A percentile compares a stretch with the other conserved stretches of the same genome.
phyloP scores from a whole-genome alignment of 2,888 invertebrate genomes.

The Xestia c-nigrum region DNA sequence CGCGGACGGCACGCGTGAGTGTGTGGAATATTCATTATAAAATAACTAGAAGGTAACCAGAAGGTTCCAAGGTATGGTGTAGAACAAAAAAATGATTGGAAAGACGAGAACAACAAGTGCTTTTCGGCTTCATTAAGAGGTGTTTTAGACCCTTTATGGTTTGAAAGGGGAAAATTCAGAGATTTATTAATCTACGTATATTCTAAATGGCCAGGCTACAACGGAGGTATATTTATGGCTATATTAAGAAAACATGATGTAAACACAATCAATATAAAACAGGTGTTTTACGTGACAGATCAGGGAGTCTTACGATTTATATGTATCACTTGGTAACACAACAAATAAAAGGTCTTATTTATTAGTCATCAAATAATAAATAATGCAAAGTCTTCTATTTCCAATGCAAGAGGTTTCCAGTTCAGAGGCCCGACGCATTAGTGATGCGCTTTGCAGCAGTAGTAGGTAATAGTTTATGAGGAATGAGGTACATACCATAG shows the following conservation, averaged over 20 bases:
- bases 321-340: neutral
- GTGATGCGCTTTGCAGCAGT: neutral
- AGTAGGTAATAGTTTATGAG: slow-evolving; percentile 26
- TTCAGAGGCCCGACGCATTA: neutral
- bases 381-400: slow-evolving; percentile 32
- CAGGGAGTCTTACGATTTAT: slow-evolving; percentile 4
- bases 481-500: slow-evolving; percentile 40
- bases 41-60: too few relatives aligned
- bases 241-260: neutral
- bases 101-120: too few relatives aligned
- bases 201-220: accelerated
- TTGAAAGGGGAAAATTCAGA: too few relatives aligned
- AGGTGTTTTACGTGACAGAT: neutral
- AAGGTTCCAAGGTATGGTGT: too few relatives aligned
- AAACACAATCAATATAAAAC: slow-evolving; percentile 9
- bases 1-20: too few relatives aligned
- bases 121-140: too few relatives aligned
- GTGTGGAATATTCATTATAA: too few relatives aligned
- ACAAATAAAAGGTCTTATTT: slow-evolving; percentile 32
- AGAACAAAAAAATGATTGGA: too few relatives aligned
- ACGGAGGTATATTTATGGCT: neutral
- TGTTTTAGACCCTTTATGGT: too few relatives aligned
- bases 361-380: slow-evolving; percentile 39
- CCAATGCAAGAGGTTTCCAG: slow-evolving; percentile 16
- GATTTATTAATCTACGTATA: too few relatives aligned